Conservation (phyloP, 2,888 invertebrate species). For the Megamerina dolium region DNA sequence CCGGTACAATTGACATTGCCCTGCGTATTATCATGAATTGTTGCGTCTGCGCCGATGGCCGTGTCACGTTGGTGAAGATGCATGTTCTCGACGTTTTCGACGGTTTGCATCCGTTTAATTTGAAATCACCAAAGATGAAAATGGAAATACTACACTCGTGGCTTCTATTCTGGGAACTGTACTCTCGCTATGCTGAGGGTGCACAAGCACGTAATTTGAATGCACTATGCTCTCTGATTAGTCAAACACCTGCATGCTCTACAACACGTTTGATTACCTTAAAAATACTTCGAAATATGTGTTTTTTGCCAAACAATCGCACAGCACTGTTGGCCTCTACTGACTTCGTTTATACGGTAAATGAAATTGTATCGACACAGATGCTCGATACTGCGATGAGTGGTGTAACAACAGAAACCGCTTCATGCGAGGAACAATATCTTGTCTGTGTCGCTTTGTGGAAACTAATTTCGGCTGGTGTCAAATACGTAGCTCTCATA, state of each 20-base stretch:
- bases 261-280: constrained; percentile 31
- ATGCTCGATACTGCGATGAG: no score
- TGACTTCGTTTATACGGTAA: constrained; percentile 30
- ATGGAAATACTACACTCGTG: constrained; percentile 32
- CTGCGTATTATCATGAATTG: constrained; percentile 42
- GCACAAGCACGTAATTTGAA: constrained; percentile 32
- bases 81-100: constrained; percentile 40
- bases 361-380: constrained; percentile 26
- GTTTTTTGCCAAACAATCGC: constrained; percentile 39
- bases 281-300: constrained; percentile 44
- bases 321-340: constrained; percentile 30
- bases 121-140: constrained; percentile 30
- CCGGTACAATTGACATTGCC: constrained; percentile 29
- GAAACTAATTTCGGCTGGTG: constrained; percentile 40
- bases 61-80: constrained; percentile 38
- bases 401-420: constrained; percentile 2
- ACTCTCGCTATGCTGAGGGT: constrained; percentile 42
- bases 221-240: constrained; percentile 31
- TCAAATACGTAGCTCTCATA: constrained; percentile 38
- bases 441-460: constrained; percentile 36
- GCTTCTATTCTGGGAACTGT: constrained; percentile 45
- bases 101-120: constrained; percentile 35
- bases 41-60: constrained; percentile 42
- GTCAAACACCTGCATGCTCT: constrained; percentile 22
- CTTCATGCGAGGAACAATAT: constrained; percentile 36